Evolutionary conservation across 2,113 vertebrate species (phyloP).

Genomic region (Oncorhynchus masou): DNA sequence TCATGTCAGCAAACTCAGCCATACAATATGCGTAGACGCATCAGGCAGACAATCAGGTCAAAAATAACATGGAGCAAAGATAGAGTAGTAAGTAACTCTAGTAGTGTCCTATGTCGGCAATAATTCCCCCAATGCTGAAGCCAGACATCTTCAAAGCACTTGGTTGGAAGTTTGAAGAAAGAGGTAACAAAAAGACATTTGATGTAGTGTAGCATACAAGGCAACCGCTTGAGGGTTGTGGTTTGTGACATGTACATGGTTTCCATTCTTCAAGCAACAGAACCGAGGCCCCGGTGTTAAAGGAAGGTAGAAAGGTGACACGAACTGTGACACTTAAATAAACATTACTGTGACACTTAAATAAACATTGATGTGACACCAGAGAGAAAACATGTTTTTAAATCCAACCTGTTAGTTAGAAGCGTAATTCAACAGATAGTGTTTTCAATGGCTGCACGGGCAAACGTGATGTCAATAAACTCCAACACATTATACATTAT

Average conservation of each 20-base stretch:
- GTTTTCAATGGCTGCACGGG: conserved; percentile 1
- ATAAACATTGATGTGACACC: neutral
- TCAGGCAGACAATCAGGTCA: conserved; percentile 24
- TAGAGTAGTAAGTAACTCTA: neutral
- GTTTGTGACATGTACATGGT: neutral
- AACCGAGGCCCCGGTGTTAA: neutral
- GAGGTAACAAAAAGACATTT: neutral
- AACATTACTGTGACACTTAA: neutral
- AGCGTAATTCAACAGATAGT: neutral
- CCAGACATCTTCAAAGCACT: neutral
- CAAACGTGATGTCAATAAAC: conserved; percentile 48
- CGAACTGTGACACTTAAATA: neutral
- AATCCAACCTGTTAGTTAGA: neutral
- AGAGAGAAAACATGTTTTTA: neutral
- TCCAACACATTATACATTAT: conserved; percentile 35
- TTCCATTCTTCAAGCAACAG: neutral
- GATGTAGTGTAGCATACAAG: neutral
- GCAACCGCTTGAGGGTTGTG: neutral
- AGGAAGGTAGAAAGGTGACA: neutral
- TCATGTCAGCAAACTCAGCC: conserved; percentile 16
- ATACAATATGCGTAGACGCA: neutral
- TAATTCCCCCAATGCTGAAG: neutral
- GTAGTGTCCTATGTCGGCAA: neutral
- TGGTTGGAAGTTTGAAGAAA: neutral
- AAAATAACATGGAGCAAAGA: conserved; percentile 24